These are phyloP conservation scores for Poecilia latipinna DNA, from an alignment of 2,113 vertebrate genomes.

Conservation along the genomic window DNA sequence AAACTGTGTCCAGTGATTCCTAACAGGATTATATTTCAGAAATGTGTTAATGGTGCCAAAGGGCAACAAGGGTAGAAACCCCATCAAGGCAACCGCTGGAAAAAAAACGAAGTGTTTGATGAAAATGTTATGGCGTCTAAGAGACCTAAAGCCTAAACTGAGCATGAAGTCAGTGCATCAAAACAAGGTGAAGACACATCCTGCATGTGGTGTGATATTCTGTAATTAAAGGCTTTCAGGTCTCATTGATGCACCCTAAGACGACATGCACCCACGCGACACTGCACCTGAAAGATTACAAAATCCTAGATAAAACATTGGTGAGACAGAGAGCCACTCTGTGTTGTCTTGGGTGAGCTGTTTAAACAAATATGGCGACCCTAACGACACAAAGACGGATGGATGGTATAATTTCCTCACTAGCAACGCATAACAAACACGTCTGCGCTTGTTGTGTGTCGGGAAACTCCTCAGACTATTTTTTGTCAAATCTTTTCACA, in stretches of 20 bases:
- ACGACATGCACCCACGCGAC: conserved; percentile 30
- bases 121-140: conserved; percentile 16
- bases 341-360: conserved; percentile 13
- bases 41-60: conserved; percentile 31
- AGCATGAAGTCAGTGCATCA: conserved; percentile 41
- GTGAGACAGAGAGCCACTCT: conserved; percentile 29
- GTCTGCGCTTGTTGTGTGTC: conserved; percentile 47
- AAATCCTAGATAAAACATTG: conserved; percentile 23
- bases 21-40: conserved; percentile 42
- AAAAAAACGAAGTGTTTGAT: conserved; percentile 5
- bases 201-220: conserved; percentile 31
- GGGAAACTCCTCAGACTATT: conserved; percentile 17
- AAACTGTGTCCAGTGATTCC: conserved; percentile 19
- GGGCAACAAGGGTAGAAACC: conserved; percentile 28
- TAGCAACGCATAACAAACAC: conserved; percentile 50
- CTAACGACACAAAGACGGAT: conserved; percentile 15
- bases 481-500: conserved; percentile 8
- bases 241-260: conserved; percentile 48
- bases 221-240: conserved; percentile 73
- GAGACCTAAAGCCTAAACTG: not conserved
- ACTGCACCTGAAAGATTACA: conserved; percentile 39
- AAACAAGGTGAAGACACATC: conserved; percentile 43
- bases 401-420: conserved; percentile 36
- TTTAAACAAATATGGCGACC: conserved; percentile 25
- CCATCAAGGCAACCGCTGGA: conserved; percentile 9